Percentiles rank a stretch among this genome's conserved stretches.
Conservation (phyloP, 2,888 invertebrate species). For the Cheilosia vernalis region DNA sequence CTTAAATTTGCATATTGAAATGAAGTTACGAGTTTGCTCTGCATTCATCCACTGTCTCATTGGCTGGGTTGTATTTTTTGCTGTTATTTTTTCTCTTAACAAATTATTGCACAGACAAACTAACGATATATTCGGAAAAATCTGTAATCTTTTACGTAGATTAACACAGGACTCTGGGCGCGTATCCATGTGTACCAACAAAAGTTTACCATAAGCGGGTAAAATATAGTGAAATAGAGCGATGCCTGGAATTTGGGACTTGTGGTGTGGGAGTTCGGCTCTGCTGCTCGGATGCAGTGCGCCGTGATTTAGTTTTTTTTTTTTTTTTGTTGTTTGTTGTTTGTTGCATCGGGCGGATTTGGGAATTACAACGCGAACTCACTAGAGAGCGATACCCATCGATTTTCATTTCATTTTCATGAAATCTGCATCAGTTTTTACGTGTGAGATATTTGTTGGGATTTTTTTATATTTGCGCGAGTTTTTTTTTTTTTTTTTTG, state of each 20-base stretch:
- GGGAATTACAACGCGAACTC: conserved; percentile 40
- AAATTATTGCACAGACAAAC: conserved; percentile 56
- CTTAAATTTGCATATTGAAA: conserved; percentile 27
- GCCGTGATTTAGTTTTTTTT: neutral
- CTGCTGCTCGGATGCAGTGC: neutral
- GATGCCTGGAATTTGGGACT: conserved; percentile 10
- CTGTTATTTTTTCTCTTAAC: neutral
- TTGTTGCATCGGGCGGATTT: neutral
- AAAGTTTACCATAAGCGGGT: conserved; percentile 17
- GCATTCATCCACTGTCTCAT: neutral
- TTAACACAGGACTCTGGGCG: conserved; percentile 45
- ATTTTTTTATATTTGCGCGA: neutral
- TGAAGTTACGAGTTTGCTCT: neutral
- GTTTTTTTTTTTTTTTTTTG: conserved; percentile 1
- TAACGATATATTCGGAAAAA: conserved; percentile 31
- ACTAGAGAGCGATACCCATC: conserved; percentile 52
- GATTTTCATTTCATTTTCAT: conserved; percentile 63
- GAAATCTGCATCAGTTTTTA: conserved; percentile 50
- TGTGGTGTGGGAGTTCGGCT: neutral
- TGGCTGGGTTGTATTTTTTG: too few species aligned
- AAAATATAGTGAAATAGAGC: conserved; percentile 5
- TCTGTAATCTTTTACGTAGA: conserved; percentile 56
- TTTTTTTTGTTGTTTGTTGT: too few species aligned
- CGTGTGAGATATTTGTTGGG: neutral
- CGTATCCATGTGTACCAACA: conserved; percentile 11